phyloP scores from a whole-genome alignment of 2,113 vertebrate species.

The Hippocampus mohnikei region DNA sequence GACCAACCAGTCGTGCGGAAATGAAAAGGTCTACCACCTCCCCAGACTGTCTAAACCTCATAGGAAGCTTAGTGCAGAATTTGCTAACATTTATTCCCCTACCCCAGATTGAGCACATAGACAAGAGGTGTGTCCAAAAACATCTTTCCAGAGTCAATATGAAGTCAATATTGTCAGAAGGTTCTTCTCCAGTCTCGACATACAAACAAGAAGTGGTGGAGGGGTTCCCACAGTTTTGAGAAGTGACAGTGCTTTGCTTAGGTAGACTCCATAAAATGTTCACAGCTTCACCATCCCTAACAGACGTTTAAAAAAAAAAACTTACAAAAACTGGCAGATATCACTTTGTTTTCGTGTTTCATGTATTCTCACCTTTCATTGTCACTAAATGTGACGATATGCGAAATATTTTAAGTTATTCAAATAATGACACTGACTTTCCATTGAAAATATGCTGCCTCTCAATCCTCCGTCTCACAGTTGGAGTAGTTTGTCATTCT shows the following conservation, averaged over 20 bases:
- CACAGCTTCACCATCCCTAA: constrained; percentile 28
- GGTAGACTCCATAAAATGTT: constrained; percentile 28
- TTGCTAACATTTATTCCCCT: neutral
- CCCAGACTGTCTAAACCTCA: neutral
- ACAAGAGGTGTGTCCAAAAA: neutral
- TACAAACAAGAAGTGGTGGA: constrained; percentile 1
- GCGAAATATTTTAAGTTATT: too few species aligned
- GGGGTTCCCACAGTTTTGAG: constrained; percentile 38
- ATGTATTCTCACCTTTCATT: constrained; percentile 15
- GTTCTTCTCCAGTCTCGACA: neutral
- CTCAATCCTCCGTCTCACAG: too few species aligned
- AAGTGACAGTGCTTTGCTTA: constrained; percentile 34
- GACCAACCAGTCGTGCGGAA: neutral
- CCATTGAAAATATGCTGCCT: too few species aligned
- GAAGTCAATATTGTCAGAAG: neutral
- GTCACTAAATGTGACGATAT: neutral
- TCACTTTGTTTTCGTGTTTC: constrained; percentile 1
- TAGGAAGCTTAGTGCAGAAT: neutral
- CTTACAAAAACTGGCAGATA: too few species aligned
- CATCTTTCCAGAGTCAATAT: neutral
- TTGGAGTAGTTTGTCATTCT: neutral
- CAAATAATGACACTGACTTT: too few species aligned
- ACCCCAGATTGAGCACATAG: neutral
- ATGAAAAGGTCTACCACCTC: too few species aligned
- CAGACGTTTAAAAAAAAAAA: constrained; percentile 16